Conservation (phyloP, 2,888 invertebrate genomes). For the Glaucopsyche alexis region DNA sequence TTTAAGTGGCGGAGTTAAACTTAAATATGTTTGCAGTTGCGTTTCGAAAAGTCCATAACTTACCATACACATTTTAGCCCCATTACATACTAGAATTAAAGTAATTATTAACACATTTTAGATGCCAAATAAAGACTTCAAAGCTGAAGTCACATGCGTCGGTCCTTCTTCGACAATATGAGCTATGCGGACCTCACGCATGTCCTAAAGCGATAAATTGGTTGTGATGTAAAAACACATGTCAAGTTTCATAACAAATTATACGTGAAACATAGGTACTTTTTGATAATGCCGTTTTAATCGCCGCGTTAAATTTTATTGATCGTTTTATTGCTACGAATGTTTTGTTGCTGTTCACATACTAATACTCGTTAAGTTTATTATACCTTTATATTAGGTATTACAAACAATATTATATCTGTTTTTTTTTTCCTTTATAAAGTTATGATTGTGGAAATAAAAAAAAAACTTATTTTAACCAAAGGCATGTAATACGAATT, state of each 20-base stretch:
- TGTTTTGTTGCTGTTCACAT: not conserved
- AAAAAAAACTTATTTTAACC: too few relatives aligned
- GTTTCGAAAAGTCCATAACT: not conserved
- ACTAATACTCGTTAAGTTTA: not conserved
- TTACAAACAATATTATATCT: too few relatives aligned
- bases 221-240: slow-evolving; percentile 30
- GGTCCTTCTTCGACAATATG: slow-evolving; percentile 35
- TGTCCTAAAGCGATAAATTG: slow-evolving; percentile 30
- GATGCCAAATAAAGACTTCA: slow-evolving; percentile 38
- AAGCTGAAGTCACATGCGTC: slow-evolving; percentile 39
- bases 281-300: slow-evolving; percentile 9
- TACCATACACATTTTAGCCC: too few relatives aligned
- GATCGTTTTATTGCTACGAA: not conserved
- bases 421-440: too few relatives aligned
- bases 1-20: not conserved
- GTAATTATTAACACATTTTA: slow-evolving; percentile 34
- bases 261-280: not conserved
- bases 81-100: not conserved
- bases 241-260: slow-evolving; percentile 26
- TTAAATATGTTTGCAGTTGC: not conserved
- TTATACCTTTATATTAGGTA: too few relatives aligned
- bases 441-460: too few relatives aligned
- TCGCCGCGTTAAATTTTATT: not conserved
- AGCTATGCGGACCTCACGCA: slow-evolving; percentile 29
- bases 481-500: too few relatives aligned